Evolutionary conservation across 2,113 vertebrate species (phyloP).

Genomic region (Paramisgurnus dabryanus): DNA sequence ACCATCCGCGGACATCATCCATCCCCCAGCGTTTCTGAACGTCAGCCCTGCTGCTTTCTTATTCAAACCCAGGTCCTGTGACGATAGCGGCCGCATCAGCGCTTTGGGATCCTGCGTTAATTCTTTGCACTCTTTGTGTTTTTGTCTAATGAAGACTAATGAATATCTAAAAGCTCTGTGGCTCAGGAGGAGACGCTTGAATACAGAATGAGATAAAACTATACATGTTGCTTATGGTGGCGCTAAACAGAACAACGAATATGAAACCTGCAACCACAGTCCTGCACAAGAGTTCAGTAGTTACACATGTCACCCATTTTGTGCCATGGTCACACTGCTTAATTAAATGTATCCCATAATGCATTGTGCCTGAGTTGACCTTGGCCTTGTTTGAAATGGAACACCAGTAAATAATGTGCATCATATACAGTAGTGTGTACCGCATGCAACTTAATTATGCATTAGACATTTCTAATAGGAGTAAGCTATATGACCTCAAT

Average conservation of each 20-base stretch:
- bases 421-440: too few species aligned
- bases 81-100: background rate
- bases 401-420: too few species aligned
- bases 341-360: too few species aligned
- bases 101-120: slow-evolving; percentile 27
- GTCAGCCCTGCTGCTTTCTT: background rate
- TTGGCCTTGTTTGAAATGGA: too few species aligned
- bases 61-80: background rate
- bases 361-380: too few species aligned
- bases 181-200: slow-evolving; percentile 6
- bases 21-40: background rate
- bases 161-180: slow-evolving; percentile 31
- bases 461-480: too few species aligned
- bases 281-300: too few species aligned
- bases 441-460: too few species aligned
- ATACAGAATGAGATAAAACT: slow-evolving; percentile 22
- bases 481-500: too few species aligned
- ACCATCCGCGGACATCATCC: background rate
- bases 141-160: slow-evolving; percentile 50
- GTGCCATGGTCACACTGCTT: too few species aligned
- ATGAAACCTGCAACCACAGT: background rate
- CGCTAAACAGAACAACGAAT: background rate
- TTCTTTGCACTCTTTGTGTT: slow-evolving; percentile 31
- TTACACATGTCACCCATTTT: too few species aligned
- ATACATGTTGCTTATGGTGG: background rate